Percentiles rank a stretch among this genome's conserved stretches.
These are phyloP conservation scores for Nothura maculosa DNA, from an alignment of 2,797 vertebrate genomes.

Conservation along the genomic window DNA sequence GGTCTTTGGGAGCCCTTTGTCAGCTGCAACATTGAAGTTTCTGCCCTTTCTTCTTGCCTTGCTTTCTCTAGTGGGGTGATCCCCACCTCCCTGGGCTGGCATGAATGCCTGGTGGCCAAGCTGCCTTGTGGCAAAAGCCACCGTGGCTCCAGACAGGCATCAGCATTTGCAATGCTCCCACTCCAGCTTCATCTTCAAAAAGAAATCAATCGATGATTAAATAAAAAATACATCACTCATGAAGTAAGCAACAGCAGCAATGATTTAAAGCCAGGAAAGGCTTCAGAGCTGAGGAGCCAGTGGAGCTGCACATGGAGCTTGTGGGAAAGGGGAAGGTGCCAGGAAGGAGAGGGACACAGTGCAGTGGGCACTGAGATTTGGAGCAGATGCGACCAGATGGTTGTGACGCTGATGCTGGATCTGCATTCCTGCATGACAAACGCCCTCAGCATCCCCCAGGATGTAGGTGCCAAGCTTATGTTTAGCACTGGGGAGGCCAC, in stretches of 20 bases:
- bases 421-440: neutral
- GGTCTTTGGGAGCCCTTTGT: accelerated
- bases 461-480: neutral
- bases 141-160: too few species aligned
- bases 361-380: neutral
- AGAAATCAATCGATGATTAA: neutral
- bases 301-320: neutral
- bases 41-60: neutral
- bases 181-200: neutral
- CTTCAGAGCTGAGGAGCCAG: neutral
- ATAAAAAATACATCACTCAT: accelerated
- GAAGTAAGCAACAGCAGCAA: neutral
- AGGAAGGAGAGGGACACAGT: accelerated
- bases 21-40: neutral
- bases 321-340: neutral
- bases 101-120: too few species aligned
- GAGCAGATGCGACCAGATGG: neutral
- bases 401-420: accelerated
- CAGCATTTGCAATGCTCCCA: neutral
- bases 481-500: accelerated
- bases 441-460: neutral
- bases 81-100: neutral
- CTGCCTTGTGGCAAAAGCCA: too few species aligned
- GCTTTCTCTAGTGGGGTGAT: neutral
- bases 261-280: neutral